A percentile compares a stretch with the other conserved stretches of the same genome.
Conservation (phyloP, 2,113 vertebrate species). For the Gymnogyps californianus region DNA sequence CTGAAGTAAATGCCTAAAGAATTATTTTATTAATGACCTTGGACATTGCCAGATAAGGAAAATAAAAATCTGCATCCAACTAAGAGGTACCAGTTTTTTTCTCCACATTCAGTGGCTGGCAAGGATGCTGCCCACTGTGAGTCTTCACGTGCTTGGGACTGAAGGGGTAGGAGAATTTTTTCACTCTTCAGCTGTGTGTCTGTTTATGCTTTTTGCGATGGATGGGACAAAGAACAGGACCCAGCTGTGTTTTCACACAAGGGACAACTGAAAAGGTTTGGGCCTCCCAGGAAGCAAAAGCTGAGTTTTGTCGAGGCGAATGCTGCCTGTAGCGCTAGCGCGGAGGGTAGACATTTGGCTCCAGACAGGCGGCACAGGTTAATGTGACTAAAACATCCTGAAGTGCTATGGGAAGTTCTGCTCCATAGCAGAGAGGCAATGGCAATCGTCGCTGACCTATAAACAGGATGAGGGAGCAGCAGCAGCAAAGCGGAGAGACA, state of each 20-base stretch:
- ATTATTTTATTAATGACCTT: not conserved
- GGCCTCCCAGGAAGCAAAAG: not conserved
- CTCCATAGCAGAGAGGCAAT: not conserved
- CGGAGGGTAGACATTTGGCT: not conserved
- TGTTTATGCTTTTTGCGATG: not conserved
- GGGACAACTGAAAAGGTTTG: not conserved
- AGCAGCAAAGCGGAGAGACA: constrained; percentile 28
- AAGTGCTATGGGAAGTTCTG: constrained; percentile 45
- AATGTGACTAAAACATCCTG: constrained; percentile 57
- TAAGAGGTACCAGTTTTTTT: not conserved
- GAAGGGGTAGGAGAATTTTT: not conserved
- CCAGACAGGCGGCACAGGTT: constrained; percentile 40
- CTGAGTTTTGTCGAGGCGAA: not conserved
- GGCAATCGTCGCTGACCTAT: constrained; percentile 34
- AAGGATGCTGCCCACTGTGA: not conserved
- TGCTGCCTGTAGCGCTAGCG: not conserved
- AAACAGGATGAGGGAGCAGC: constrained; percentile 77
- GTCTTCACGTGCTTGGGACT: not conserved
- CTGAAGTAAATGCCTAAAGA: not conserved
- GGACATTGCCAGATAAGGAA: not conserved
- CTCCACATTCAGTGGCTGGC: rapidly evolving
- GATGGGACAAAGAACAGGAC: not conserved
- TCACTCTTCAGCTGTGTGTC: not conserved
- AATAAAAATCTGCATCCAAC: not conserved
- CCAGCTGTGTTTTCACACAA: not conserved